These are phyloP conservation scores for Protosalanx chinensis DNA, from an alignment of 2,797 vertebrate genomes.

Conservation along the genomic window DNA sequence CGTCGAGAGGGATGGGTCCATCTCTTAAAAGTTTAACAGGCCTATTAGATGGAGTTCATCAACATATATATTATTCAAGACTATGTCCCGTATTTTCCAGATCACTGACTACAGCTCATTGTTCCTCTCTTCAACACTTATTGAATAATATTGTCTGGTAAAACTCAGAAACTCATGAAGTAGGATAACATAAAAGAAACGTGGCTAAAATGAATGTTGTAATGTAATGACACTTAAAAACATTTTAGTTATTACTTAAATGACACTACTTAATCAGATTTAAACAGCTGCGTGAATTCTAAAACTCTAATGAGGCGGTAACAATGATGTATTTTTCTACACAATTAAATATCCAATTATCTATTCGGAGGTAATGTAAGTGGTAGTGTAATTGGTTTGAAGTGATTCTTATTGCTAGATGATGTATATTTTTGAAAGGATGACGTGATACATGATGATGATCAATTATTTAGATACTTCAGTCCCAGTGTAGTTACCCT, in stretches of 20 bases:
- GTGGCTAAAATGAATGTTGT: too few relatives aligned
- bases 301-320: constrained; percentile 44
- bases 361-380: background rate
- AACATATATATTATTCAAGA: constrained; percentile 65
- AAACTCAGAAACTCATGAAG: constrained; percentile 31
- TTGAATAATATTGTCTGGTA: constrained; percentile 35
- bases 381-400: constrained; percentile 48
- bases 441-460: constrained; percentile 47
- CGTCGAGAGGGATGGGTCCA: constrained; percentile 16
- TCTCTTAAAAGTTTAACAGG: constrained; percentile 59
- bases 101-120: constrained; percentile 45
- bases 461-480: constrained; percentile 24
- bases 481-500: background rate
- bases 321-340: constrained; percentile 41
- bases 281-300: constrained; percentile 12
- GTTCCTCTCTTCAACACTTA: constrained; percentile 44
- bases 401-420: constrained; percentile 37
- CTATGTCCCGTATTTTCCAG: constrained; percentile 47
- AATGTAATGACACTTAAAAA: constrained; percentile 20
- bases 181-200: constrained; percentile 20
- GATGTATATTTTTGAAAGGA: constrained; percentile 36
- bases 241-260: constrained; percentile 5
- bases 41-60: constrained; percentile 57
- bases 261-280: background rate
- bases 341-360: background rate